These are phyloP conservation scores for Zosterops hypoxanthus DNA, from an alignment of 2,113 vertebrate species.

Conservation along the genomic window DNA sequence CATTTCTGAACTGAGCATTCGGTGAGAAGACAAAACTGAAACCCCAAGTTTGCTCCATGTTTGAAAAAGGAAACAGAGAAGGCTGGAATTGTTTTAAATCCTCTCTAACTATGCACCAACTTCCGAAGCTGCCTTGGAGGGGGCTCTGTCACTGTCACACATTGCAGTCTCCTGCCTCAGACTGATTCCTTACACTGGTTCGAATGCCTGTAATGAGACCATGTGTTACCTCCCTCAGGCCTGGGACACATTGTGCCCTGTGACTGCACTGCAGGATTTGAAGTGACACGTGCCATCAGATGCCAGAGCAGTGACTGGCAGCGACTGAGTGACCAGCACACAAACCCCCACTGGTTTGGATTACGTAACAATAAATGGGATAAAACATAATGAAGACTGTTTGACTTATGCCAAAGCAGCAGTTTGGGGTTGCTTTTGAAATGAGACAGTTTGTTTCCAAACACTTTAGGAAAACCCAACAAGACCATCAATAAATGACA, in stretches of 20 bases:
- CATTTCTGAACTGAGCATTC: background rate
- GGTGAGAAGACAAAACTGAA: background rate
- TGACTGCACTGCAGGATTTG: rapidly evolving
- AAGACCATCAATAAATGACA: background rate
- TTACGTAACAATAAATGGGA: background rate
- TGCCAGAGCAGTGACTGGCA: background rate
- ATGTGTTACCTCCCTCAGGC: background rate
- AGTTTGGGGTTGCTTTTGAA: background rate
- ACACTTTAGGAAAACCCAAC: background rate
- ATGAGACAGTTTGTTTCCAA: background rate
- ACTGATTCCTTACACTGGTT: background rate
- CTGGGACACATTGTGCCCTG: rapidly evolving
- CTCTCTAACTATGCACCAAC: background rate
- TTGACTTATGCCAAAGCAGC: background rate
- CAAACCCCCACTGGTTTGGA: background rate
- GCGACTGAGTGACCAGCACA: background rate
- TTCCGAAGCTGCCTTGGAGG: rapidly evolving
- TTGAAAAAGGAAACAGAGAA: background rate
- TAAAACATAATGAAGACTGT: background rate
- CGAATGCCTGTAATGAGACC: rapidly evolving
- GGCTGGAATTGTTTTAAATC: background rate
- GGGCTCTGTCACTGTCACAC: background rate
- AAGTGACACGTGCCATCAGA: background rate
- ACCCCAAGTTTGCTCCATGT: background rate
- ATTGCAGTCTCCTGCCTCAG: background rate